A percentile compares a stretch with the other conserved stretches of the same genome.
These are phyloP conservation scores for Cisticola juncidis DNA, from an alignment of 2,113 vertebrate genomes.

Conservation along the genomic window DNA sequence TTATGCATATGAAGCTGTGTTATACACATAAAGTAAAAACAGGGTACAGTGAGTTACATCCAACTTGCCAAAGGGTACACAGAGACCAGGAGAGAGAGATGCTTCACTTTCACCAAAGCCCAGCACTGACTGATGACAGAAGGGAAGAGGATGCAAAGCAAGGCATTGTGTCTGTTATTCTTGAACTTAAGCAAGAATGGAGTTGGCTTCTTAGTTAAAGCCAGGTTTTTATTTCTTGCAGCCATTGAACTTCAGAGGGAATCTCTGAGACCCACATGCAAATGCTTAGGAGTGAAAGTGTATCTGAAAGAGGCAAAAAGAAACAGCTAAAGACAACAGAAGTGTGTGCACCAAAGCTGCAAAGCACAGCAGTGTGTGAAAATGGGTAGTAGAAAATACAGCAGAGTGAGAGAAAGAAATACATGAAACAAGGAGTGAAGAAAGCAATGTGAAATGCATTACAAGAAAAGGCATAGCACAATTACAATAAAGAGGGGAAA, in stretches of 20 bases:
- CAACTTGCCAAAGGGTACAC: neutral
- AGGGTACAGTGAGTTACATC: neutral
- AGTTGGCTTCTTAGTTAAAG: neutral
- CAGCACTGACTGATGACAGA: neutral
- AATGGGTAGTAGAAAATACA: neutral
- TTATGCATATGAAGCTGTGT: accelerated
- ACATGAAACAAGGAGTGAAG: neutral
- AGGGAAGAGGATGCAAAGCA: neutral
- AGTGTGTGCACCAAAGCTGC: neutral
- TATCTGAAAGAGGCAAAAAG: neutral
- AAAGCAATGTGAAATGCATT: neutral
- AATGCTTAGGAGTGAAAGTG: neutral
- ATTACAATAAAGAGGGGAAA: neutral
- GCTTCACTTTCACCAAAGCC: neutral
- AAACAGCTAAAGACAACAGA: neutral
- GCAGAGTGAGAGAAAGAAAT: neutral
- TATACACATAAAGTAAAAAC: neutral
- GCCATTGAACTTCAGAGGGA: neutral
- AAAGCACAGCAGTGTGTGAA: neutral
- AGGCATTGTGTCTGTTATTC: neutral
- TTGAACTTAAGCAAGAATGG: neutral
- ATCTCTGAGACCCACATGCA: neutral
- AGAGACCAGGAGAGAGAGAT: neutral
- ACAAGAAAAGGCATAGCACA: neutral
- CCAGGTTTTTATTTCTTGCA: neutral